Percentiles rank a stretch among this genome's conserved stretches.
These are phyloP conservation scores for Thymelicus lineola DNA, from an alignment of 2,888 invertebrate genomes.

Conservation along the genomic window DNA sequence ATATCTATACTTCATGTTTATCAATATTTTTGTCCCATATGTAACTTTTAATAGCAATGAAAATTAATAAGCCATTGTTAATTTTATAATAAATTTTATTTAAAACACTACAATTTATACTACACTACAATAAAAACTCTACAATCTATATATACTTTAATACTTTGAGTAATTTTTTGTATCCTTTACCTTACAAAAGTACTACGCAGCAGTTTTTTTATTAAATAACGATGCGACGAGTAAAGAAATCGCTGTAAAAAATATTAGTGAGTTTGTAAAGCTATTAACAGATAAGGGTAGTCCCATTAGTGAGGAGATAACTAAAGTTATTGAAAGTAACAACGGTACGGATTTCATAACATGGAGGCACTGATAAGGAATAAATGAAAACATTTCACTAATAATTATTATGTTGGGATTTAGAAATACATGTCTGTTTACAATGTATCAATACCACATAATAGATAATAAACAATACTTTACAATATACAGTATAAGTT, in stretches of 20 bases:
- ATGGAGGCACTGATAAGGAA: conserved; percentile 39
- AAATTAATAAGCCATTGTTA: no score
- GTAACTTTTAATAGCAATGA: no score
- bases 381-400: conserved; percentile 33
- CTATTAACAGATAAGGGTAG: conserved; percentile 63
- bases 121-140: no score
- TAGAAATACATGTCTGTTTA: conserved; percentile 16
- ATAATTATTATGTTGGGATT: conserved; percentile 15
- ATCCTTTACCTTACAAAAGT: conserved; percentile 41
- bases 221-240: conserved; percentile 47
- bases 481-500: no score
- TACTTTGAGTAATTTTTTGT: not conserved
- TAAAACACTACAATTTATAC: no score
- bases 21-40: no score
- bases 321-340: conserved; percentile 39
- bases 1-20: no score
- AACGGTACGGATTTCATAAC: conserved; percentile 44
- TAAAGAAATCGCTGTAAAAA: conserved; percentile 51
- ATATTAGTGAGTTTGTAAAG: conserved; percentile 54
- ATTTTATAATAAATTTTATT: no score
- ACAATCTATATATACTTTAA: no score
- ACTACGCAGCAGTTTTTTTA: conserved; percentile 54
- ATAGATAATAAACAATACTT: not conserved
- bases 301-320: conserved; percentile 34
- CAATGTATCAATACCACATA: not conserved